Evolutionary conservation across 2,888 invertebrate species (phyloP), one percentile per base, ranked within the genome.

Genomic region (Amiota minor): DNA sequence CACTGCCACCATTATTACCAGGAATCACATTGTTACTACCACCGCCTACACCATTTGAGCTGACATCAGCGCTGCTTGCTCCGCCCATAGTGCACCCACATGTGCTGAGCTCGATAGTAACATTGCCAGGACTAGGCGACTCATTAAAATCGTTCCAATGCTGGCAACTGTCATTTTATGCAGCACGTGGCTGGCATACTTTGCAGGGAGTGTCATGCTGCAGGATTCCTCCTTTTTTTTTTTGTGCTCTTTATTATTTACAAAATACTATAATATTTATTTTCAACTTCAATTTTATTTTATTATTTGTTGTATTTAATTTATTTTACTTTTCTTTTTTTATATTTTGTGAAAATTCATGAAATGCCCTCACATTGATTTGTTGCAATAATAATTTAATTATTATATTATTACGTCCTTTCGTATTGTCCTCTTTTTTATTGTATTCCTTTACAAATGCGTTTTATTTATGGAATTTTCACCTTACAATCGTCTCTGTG

Each of bases 1-100:
- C 82, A 12, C 80, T 82, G 49, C 85, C 81, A 2, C 62, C 50
- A 10, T 73, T 20, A 59, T 59, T 70, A 77, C 70, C 20, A 74
- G 35, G 35, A 35, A 35, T 35, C 6, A 35, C 35, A 35, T 6
- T 53, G 55, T 73, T 75, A 70, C 72, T 78, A 69, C 81, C 78
- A 14, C 78, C 70, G 70, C 78, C 71, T 20, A 69, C 72, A 18
- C 74, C 47, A 16, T 47, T 47, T 18, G 16, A 18, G 49, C 47
- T 45, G 74, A 70, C 73, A 72, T 69, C 62, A 62, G 35, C 23
- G 20, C 62, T 62, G 62, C 62, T 18, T 55, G 50, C 72, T 47
- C 62, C 35, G 59, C 55, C 77, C 45, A 67, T 74, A 2, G 50
- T 35, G 16, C 76, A 78, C 72, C 78, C 82, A 74, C 81, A 82